A percentile compares a stretch with the other conserved stretches of the same genome.
phyloP scores from a whole-genome alignment of 2,888 invertebrate genomes.

The Boloria euphrosyne region DNA sequence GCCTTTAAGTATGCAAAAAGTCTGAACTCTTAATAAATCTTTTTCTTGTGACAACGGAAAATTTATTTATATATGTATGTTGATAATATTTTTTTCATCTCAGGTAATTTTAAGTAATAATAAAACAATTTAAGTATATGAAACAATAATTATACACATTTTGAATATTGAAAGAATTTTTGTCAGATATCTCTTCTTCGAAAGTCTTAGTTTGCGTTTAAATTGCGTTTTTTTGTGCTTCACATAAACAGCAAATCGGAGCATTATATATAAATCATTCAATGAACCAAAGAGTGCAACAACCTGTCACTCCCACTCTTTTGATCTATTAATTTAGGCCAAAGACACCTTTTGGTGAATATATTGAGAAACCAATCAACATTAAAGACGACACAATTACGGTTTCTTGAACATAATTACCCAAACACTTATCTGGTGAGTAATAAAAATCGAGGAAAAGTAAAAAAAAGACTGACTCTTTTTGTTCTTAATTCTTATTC shows the following conservation, averaged over 20 bases:
- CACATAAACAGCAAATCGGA: conserved; percentile 45
- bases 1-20: conserved; percentile 17
- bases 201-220: too few species aligned
- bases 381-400: conserved; percentile 18
- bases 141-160: too few species aligned
- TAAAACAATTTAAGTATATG: too few species aligned
- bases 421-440: background rate
- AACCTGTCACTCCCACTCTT: conserved; percentile 36
- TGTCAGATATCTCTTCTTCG: too few species aligned
- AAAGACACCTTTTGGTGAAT: conserved; percentile 24
- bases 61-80: conserved; percentile 6
- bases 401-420: conserved; percentile 12
- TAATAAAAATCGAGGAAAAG: conserved; percentile 9
- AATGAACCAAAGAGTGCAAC: conserved; percentile 40
- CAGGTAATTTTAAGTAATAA: too few species aligned
- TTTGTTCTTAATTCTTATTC: too few species aligned
- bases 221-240: conserved; percentile 49
- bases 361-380: conserved; percentile 29
- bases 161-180: too few species aligned
- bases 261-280: conserved; percentile 38
- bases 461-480: conserved; percentile 5
- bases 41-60: conserved; percentile 7
- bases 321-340: conserved; percentile 29
- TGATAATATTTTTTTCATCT: background rate
- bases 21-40: conserved; percentile 9